Conservation (phyloP, 2,888 invertebrate species). For the Agrotis segetum region DNA sequence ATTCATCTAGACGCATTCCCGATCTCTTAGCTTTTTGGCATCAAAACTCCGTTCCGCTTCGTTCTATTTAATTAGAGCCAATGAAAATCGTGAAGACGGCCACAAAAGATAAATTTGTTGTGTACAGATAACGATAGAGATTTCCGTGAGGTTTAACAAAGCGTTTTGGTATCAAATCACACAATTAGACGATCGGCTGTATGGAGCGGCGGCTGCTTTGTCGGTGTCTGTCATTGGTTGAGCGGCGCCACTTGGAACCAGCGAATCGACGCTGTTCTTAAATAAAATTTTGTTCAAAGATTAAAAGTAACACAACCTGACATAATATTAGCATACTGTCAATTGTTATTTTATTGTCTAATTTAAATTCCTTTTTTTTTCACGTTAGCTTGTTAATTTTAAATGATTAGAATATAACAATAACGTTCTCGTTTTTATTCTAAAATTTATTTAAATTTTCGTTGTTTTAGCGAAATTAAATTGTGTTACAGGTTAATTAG, state of each 20-base stretch:
- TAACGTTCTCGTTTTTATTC: slow-evolving; percentile 9
- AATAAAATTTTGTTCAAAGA: not conserved
- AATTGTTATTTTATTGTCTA: slow-evolving; percentile 17
- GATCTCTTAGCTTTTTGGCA: slow-evolving; percentile 54
- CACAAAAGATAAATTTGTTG: slow-evolving; percentile 87
- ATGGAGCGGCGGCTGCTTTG: slow-evolving; percentile 84
- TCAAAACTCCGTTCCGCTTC: slow-evolving; percentile 60
- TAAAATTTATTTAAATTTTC: slow-evolving; percentile 10
- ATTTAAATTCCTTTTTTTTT: slow-evolving; percentile 9
- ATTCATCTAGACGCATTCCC: slow-evolving; percentile 45
- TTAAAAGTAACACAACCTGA: not conserved
- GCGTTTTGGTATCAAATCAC: slow-evolving; percentile 90
- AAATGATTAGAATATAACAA: slow-evolving; percentile 22
- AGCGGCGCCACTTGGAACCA: slow-evolving; percentile 72
- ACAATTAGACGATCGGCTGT: slow-evolving; percentile 90
- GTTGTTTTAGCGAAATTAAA: slow-evolving; percentile 2
- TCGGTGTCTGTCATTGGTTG: slow-evolving; percentile 85
- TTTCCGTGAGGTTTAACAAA: slow-evolving; percentile 86
- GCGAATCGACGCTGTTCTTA: slow-evolving; percentile 21
- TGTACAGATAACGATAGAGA: slow-evolving; percentile 85
- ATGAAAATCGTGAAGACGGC: slow-evolving; percentile 70
- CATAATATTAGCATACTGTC: slow-evolving; percentile 10
- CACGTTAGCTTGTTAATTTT: not conserved
- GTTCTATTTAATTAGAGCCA: slow-evolving; percentile 77
- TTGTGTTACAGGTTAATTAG: slow-evolving; percentile 22